Conservation (phyloP, 2,113 vertebrate species). For the Syngnathoides biaculeatus region DNA sequence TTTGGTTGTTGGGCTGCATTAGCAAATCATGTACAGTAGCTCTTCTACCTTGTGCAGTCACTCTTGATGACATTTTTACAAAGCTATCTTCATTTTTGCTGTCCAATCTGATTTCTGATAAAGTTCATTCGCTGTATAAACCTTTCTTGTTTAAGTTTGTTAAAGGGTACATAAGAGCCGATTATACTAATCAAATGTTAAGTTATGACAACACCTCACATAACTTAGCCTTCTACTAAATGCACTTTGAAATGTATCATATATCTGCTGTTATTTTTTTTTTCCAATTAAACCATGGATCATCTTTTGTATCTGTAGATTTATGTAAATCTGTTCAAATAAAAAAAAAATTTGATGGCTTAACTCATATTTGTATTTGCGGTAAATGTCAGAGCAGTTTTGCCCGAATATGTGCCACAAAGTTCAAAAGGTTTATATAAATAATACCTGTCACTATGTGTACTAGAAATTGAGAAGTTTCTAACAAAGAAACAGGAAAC, state of each 20-base stretch:
- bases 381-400: too few relatives aligned
- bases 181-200: conserved; percentile 59
- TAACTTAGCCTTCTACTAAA: conserved; percentile 88
- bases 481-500: too few relatives aligned
- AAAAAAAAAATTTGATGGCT: conserved; percentile 44
- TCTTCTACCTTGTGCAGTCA: conserved; percentile 27
- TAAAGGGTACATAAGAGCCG: conserved; percentile 37
- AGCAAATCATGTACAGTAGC: conserved; percentile 27
- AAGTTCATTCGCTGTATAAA: not conserved
- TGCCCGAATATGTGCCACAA: too few relatives aligned
- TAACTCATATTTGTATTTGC: not conserved
- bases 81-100: conserved; percentile 15
- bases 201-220: conserved; percentile 79
- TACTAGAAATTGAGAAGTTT: too few relatives aligned
- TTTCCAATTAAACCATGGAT: conserved; percentile 53
- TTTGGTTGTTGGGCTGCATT: conserved; percentile 25
- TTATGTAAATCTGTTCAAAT: conserved; percentile 65
- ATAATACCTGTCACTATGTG: not conserved
- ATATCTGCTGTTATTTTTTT: conserved; percentile 56
- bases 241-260: conserved; percentile 87
- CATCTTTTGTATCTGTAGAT: conserved; percentile 69
- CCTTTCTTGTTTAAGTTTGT: not conserved
- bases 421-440: too few relatives aligned
- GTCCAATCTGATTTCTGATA: not conserved
- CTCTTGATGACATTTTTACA: conserved; percentile 9